Conservation (phyloP, 2,113 vertebrate genomes). For the Hystrix brachyura region DNA sequence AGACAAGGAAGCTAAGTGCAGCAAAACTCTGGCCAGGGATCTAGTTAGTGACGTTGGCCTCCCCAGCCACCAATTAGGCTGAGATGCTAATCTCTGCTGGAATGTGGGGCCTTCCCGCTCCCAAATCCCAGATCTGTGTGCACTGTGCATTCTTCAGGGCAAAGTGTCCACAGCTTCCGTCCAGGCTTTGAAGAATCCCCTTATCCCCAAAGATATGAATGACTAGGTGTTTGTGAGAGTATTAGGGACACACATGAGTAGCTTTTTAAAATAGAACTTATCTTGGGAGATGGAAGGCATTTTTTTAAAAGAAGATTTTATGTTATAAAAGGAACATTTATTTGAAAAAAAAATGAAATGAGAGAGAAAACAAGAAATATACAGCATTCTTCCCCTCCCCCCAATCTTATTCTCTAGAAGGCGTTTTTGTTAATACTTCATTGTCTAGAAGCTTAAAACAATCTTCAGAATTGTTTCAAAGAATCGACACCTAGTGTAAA, state of each 20-base stretch:
- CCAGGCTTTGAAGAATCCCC: not conserved
- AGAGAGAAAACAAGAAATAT: not conserved
- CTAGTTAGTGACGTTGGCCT: not conserved
- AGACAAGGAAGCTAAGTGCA: not conserved
- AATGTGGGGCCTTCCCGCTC: not conserved
- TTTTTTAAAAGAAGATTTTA: not conserved
- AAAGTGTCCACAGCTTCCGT: not conserved
- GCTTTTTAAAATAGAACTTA: not conserved
- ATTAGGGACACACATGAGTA: not conserved
- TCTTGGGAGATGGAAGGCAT: not conserved
- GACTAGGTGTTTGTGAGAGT: not conserved
- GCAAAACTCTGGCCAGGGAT: not conserved
- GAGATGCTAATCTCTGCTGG: not conserved
- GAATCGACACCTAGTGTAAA: not conserved
- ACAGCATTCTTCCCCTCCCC: too few relatives aligned
- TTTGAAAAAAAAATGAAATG: not conserved
- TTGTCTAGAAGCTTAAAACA: not conserved
- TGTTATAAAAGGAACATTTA: not conserved
- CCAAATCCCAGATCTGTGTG: not conserved
- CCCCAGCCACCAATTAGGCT: not conserved
- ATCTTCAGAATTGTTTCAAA: not conserved
- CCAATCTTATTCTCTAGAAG: not conserved
- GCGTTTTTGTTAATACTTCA: not conserved
- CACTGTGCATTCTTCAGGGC: not conserved
- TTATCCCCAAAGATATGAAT: not conserved